phyloP scores from a whole-genome alignment of 2,888 invertebrate species.

The Brachycybe producta region DNA sequence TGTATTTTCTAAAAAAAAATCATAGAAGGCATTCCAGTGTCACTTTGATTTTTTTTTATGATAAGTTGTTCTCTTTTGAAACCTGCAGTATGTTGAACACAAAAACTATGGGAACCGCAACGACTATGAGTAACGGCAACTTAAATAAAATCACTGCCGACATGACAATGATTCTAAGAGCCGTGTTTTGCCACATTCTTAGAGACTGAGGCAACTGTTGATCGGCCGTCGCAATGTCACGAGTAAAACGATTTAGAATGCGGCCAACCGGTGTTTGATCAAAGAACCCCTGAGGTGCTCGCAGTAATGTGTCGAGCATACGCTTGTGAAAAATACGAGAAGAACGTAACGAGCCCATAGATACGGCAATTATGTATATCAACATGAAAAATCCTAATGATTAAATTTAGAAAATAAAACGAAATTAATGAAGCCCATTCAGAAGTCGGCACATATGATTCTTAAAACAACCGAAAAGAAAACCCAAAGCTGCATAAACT shows the following conservation, averaged over 20 bases:
- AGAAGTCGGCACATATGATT: neutral
- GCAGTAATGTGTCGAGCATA: constrained; percentile 17
- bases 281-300: constrained; percentile 20
- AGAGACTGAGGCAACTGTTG: constrained; percentile 17
- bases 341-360: neutral
- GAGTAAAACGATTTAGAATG: constrained; percentile 26
- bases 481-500: constrained; percentile 37
- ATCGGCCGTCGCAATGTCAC: constrained; percentile 28
- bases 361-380: neutral
- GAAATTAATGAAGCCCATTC: neutral
- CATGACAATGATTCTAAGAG: constrained; percentile 26
- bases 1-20: constrained; percentile 59
- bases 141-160: constrained; percentile 27
- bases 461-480: constrained; percentile 26
- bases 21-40: too few species aligned
- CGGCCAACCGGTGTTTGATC: constrained; percentile 23
- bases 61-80: too few species aligned
- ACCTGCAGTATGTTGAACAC: too few species aligned
- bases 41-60: too few species aligned
- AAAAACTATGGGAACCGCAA: too few species aligned
- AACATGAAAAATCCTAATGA: neutral
- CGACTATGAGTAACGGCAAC: constrained; percentile 29
- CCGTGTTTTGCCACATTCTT: constrained; percentile 46
- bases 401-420: neutral
- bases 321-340: constrained; percentile 32